These are phyloP conservation scores for Pseudorasbora parva DNA, from an alignment of 2,113 vertebrate species.

Conservation along the genomic window DNA sequence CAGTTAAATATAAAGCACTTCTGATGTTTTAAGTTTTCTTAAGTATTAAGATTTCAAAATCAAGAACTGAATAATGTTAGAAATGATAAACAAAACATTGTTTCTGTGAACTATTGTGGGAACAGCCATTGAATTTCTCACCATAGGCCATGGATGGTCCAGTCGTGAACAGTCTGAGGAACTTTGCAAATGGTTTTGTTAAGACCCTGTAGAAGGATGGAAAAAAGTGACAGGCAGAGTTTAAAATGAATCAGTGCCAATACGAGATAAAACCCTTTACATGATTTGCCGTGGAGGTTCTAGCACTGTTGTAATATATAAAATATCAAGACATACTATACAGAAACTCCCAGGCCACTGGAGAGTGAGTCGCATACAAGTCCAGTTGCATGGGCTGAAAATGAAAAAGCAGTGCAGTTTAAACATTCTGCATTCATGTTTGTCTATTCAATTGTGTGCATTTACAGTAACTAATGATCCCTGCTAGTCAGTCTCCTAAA, in stretches of 20 bases:
- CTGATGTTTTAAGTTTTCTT: no score
- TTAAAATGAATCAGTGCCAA: background rate
- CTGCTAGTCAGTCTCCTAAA: background rate
- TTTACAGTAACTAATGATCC: background rate
- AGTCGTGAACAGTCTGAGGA: conserved; percentile 63
- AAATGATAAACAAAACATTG: background rate
- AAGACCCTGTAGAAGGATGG: conserved; percentile 58
- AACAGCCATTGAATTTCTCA: conserved; percentile 41
- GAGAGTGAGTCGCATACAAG: conserved; percentile 69
- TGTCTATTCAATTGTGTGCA: background rate
- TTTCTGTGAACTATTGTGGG: background rate
- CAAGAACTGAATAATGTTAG: background rate
- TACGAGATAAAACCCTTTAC: background rate
- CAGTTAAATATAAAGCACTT: no score
- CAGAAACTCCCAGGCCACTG: conserved; percentile 78
- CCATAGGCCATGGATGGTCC: conserved; percentile 79
- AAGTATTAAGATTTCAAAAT: background rate
- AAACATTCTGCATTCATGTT: background rate
- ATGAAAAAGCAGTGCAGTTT: background rate
- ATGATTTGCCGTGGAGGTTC: background rate
- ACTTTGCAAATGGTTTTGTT: conserved; percentile 62
- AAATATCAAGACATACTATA: conserved; percentile 63
- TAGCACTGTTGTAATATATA: background rate
- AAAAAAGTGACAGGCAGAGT: background rate
- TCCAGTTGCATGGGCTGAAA: conserved; percentile 68